Base-by-base conservation (phyloP, 2,888 invertebrate species). In the Lomographa bimaculata region DNA sequence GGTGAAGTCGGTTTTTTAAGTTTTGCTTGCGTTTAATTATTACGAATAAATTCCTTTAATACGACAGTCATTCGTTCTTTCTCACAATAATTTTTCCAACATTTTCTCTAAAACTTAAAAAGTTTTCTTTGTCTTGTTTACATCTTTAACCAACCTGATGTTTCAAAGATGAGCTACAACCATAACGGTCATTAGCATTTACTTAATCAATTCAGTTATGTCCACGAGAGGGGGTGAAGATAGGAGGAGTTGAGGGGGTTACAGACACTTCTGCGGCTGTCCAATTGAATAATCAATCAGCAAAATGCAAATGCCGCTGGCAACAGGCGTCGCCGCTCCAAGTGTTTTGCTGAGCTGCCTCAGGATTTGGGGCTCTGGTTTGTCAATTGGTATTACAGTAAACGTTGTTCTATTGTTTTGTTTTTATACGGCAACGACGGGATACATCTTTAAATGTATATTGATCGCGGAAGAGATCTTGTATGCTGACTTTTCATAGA, bases 241-340 rank as follows among this genome's bases (percentile, higher is more conserved):
- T 2, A 38, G 41, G 41, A 37, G 29, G 25, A 25, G 49, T 42
- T 47, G 44, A 52, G 44, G 48, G 55, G 41, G 47, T 11, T 23
- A 43, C 32, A 37, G 42, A 32, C 42, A 58, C 57, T 61, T 63
- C 64, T 67, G 73, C 60, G 64, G 64, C 66, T 60, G 75, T 69
- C 71, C 76, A 67, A 82, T 80, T 84, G 86, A 82, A 86, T 85
- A 86, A 86, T 86, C 85, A 85, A 85, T 86, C 80, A 78, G 75
- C 62, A 64, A 68, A 71, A 86, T 85, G 84, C 79, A 82, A 86
- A 85, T 85, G 69, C 60, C 57, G 48, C 50, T 68, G 75, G 79
- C 81, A 81, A 81, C 83, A 80, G 83, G 79, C 79, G 66, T 54
- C 43, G 54, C 42, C 56, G 47, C 57, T 32, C 36, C 42, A 36